Percentiles rank a stretch among this genome's conserved stretches.
Conservation (phyloP, 2,797 vertebrate species). For the Eremophila alpestris region DNA sequence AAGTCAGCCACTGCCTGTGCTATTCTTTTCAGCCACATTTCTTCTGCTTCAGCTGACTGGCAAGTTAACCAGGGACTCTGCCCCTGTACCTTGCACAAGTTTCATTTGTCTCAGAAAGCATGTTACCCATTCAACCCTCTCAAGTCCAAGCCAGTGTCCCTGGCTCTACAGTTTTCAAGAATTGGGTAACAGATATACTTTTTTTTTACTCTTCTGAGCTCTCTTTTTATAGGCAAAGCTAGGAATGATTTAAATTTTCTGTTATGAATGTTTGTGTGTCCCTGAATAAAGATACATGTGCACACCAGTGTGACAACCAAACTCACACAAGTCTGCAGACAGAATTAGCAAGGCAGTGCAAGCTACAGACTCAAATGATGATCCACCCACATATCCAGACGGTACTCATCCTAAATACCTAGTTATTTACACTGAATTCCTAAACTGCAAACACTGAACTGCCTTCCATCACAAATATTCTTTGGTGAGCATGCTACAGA, state of each 20-base stretch:
- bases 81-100: background rate
- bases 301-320: background rate
- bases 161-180: background rate
- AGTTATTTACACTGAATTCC: background rate
- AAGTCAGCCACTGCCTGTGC: background rate
- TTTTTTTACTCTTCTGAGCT: background rate
- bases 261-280: fast-evolving
- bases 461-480: background rate
- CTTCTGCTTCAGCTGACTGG: background rate
- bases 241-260: background rate
- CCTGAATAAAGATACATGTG: background rate
- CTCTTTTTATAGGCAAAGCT: background rate
- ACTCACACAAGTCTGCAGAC: background rate
- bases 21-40: background rate
- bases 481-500: background rate
- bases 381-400: background rate
- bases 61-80: background rate
- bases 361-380: background rate
- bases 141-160: background rate
- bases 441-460: background rate
- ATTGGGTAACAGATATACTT: background rate
- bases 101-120: background rate
- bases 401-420: background rate
- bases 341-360: background rate
- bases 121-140: background rate